Evolutionary conservation across 1,140 invertebrate species (phyloP).

Genomic region (Drosophila burlai): DNA sequence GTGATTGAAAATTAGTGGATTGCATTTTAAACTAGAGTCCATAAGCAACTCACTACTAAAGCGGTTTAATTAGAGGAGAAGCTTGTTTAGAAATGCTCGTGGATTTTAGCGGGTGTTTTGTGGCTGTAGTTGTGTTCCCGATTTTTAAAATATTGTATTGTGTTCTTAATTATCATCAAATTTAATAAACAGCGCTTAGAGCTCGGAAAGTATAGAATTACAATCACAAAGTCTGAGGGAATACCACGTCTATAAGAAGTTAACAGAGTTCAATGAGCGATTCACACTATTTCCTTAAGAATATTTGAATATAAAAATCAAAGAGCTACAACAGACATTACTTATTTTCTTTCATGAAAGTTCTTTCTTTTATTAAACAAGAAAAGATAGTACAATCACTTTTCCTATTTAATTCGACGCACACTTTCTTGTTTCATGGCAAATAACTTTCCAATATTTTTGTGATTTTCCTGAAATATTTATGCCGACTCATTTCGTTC

Average conservation of each 20-base stretch:
- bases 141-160: too few relatives aligned
- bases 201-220: not conserved
- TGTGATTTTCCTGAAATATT: not conserved
- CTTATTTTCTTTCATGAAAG: not conserved
- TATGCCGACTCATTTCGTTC: not conserved
- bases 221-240: not conserved
- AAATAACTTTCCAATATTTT: not conserved
- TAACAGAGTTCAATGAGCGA: too few relatives aligned
- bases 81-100: too few relatives aligned
- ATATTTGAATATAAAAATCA: not conserved
- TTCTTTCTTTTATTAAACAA: not conserved
- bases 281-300: too few relatives aligned
- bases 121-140: not conserved
- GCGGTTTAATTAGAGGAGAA: not conserved
- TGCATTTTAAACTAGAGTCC: not conserved
- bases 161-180: not conserved
- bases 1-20: not conserved
- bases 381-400: not conserved
- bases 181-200: rapidly evolving
- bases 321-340: not conserved
- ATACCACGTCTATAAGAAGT: too few relatives aligned
- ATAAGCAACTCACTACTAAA: not conserved
- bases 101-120: not conserved
- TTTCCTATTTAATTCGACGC: not conserved
- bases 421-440: not conserved